Percentiles rank a stretch among this genome's conserved stretches.
phyloP scores from a whole-genome alignment of 2,113 vertebrate genomes.

The Leucoraja erinaceus region DNA sequence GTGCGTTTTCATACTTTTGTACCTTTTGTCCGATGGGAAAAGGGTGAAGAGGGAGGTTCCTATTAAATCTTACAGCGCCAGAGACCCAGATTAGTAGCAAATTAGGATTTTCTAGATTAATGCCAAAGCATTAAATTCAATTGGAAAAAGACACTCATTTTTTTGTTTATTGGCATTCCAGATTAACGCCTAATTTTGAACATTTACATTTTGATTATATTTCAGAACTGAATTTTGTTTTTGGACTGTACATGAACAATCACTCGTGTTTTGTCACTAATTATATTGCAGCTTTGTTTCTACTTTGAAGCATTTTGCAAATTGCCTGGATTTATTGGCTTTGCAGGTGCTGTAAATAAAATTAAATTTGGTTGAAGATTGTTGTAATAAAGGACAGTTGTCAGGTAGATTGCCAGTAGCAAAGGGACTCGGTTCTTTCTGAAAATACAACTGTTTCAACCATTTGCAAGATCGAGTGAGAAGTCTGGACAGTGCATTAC shows the following conservation, averaged over 20 bases:
- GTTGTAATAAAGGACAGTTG: neutral
- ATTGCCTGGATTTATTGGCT: neutral
- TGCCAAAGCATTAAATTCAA: neutral
- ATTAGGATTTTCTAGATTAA: neutral
- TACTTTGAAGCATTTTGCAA: neutral
- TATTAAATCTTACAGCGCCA: no score
- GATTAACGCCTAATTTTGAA: neutral
- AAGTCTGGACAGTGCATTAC: neutral
- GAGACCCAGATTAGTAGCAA: neutral
- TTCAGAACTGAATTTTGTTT: neutral
- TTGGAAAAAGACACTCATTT: neutral
- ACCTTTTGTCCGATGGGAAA: no score
- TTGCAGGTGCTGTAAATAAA: neutral
- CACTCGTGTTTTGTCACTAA: neutral
- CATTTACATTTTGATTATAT: neutral
- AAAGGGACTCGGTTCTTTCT: neutral
- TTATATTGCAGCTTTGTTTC: neutral
- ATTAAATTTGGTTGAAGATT: neutral
- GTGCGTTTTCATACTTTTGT: no score
- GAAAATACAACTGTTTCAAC: neutral
- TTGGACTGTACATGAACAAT: neutral
- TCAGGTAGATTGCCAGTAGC: neutral
- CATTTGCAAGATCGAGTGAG: neutral
- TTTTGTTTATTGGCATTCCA: neutral
- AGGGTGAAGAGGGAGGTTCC: no score